Conservation (phyloP, 37 sponge, comb jelly and placozoan genomes). For the Halichondria panicea region DNA sequence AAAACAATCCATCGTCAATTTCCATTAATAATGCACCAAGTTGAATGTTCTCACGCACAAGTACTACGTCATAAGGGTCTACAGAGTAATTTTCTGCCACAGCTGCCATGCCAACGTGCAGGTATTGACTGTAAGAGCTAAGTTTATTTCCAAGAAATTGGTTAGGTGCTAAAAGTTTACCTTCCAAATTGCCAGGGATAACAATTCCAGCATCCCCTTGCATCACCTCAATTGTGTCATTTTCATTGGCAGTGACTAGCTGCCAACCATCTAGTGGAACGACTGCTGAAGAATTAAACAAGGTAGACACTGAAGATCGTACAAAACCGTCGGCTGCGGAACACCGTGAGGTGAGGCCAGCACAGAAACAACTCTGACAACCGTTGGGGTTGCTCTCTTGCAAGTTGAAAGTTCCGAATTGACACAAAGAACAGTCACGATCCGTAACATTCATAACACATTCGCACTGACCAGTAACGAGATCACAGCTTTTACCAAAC, state of each 20-base stretch:
- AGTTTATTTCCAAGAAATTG: conserved; percentile 58
- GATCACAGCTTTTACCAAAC: conserved; percentile 9
- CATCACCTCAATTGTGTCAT: background rate
- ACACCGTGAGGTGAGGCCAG: conserved; percentile 49
- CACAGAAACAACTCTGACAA: conserved; percentile 81
- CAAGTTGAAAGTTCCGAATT: conserved; percentile 60
- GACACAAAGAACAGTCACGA: conserved; percentile 43
- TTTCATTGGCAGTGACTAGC: background rate
- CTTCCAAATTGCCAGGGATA: background rate
- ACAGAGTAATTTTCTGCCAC: background rate
- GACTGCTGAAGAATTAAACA: background rate
- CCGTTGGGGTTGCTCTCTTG: conserved; percentile 59
- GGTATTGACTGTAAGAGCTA: conserved; percentile 60
- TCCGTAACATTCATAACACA: conserved; percentile 32
- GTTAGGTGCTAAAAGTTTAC: conserved; percentile 48
- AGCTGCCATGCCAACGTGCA: conserved; percentile 10
- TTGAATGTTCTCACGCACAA: conserved; percentile 1
- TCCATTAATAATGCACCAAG: conserved; percentile 29
- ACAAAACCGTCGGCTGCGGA: conserved; percentile 40
- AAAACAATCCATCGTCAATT: too few relatives aligned
- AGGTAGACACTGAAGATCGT: background rate
- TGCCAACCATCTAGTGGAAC: conserved; percentile 24
- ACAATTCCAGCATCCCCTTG: background rate
- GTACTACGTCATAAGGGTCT: conserved; percentile 18
- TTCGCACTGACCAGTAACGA: conserved; percentile 57